Evolutionary conservation across 2,113 vertebrate genomes (phyloP).

Genomic region (Oryzias celebensis): DNA sequence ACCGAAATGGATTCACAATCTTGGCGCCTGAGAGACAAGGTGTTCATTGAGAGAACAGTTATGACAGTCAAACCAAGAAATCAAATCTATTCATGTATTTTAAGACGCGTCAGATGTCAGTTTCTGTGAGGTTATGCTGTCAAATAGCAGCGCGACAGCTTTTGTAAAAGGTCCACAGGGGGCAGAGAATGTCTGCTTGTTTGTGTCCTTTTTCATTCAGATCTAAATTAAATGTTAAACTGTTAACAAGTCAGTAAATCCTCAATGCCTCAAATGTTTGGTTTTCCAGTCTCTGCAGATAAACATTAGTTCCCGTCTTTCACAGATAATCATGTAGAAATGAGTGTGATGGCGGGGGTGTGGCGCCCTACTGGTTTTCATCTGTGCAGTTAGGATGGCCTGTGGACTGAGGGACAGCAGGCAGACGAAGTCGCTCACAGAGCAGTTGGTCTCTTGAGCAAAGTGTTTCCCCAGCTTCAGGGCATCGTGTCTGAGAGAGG

Average conservation of each 20-base stretch:
- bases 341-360: constrained; percentile 26
- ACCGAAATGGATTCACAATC: constrained; percentile 75
- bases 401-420: constrained; percentile 73
- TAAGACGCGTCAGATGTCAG: too few species aligned
- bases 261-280: constrained; percentile 7
- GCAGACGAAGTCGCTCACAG: constrained; percentile 69
- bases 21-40: constrained; percentile 65
- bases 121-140: too few species aligned
- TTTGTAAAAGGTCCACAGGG: too few species aligned
- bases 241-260: background rate
- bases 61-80: too few species aligned
- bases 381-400: constrained; percentile 72
- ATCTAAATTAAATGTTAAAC: too few species aligned
- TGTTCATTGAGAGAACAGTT: too few species aligned
- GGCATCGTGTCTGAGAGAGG: constrained; percentile 69
- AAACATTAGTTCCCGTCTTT: constrained; percentile 24
- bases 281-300: constrained; percentile 8
- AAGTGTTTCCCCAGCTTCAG: constrained; percentile 76
- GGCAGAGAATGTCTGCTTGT: too few species aligned
- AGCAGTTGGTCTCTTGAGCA: constrained; percentile 74
- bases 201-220: too few species aligned
- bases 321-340: constrained; percentile 16
- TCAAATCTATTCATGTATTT: too few species aligned
- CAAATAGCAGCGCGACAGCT: too few species aligned
- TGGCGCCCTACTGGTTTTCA: constrained; percentile 72